Evolutionary conservation across 2,888 invertebrate species (phyloP).

Genomic region (Plebejus argus): DNA sequence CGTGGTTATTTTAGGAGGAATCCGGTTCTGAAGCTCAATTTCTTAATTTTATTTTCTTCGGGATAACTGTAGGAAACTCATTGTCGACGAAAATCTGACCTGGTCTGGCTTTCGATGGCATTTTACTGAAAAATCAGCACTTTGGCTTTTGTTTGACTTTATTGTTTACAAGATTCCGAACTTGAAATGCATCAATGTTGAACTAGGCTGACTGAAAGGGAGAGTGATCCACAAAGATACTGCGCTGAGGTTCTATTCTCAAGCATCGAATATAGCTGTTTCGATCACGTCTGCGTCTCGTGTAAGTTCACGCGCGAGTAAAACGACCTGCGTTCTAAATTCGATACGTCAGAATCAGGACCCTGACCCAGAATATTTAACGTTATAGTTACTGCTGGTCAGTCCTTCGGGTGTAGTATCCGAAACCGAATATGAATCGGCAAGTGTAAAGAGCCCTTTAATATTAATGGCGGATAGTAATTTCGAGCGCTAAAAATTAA

Average conservation of each 20-base stretch:
- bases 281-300: background rate
- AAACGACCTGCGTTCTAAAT: background rate
- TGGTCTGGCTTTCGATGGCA: no score
- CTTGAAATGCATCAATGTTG: no score
- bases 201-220: no score
- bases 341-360: background rate
- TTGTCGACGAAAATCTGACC: no score
- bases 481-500: background rate
- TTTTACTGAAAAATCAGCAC: no score
- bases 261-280: background rate
- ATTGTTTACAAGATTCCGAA: no score
- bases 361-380: constrained; percentile 3
- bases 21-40: no score
- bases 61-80: no score
- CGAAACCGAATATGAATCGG: constrained; percentile 18
- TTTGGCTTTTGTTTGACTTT: no score
- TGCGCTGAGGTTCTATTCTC: background rate
- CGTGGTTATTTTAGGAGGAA: no score
- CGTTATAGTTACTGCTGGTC: background rate
- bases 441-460: background rate
- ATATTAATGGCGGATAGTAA: background rate
- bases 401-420: background rate
- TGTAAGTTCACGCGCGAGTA: background rate
- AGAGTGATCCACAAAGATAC: no score
- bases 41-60: no score